Evolutionary conservation across 2,888 invertebrate genomes (phyloP).

Genomic region (Lydus trimaculatus): DNA sequence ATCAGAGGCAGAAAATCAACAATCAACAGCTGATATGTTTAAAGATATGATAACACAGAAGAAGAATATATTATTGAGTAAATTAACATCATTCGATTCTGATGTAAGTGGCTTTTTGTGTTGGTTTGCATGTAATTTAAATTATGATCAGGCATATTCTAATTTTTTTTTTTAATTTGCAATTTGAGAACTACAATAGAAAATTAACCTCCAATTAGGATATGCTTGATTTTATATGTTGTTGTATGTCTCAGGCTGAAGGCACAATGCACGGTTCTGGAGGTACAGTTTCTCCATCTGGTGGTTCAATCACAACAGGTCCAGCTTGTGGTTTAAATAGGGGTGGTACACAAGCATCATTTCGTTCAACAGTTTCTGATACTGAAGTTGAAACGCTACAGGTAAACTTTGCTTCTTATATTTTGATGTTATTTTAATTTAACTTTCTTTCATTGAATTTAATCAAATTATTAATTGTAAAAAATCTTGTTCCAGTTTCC

Average conservation of each 20-base stretch:
- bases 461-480: not conserved
- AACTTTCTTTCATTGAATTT: constrained; percentile 5
- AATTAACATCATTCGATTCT: constrained; percentile 88
- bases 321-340: constrained; percentile 75
- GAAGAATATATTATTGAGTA: constrained; percentile 84
- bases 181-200: not conserved
- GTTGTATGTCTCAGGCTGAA: constrained; percentile 62
- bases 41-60: constrained; percentile 94
- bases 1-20: constrained; percentile 70
- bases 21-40: constrained; percentile 90
- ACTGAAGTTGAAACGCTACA: constrained; percentile 91
- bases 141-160: constrained; percentile 34
- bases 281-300: constrained; percentile 66
- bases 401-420: constrained; percentile 66
- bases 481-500: constrained; percentile 65
- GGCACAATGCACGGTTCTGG: constrained; percentile 74
- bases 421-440: not conserved
- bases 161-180: not conserved
- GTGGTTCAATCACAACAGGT: constrained; percentile 81
- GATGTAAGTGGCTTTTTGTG: constrained; percentile 72
- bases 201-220: constrained; percentile 16
- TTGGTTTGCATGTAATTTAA: constrained; percentile 16
- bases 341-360: constrained; percentile 74
- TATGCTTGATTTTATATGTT: constrained; percentile 55
- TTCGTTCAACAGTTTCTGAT: constrained; percentile 93